Conservation (phyloP, 2,113 vertebrate genomes). For the Upupa epops region DNA sequence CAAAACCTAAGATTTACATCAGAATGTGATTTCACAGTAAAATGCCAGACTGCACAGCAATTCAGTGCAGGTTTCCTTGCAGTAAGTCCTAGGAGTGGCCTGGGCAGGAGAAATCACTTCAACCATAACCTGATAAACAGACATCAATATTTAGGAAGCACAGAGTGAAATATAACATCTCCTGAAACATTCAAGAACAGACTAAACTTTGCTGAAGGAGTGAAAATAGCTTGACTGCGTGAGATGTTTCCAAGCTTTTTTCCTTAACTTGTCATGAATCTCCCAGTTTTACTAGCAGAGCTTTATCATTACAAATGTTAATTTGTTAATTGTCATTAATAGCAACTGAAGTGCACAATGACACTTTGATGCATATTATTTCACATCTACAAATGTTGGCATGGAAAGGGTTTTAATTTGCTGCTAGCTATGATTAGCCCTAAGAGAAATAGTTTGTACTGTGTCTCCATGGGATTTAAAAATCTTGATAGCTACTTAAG, state of each 20-base stretch:
- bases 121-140: background rate
- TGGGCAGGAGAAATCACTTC: background rate
- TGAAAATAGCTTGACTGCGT: background rate
- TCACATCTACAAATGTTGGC: background rate
- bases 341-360: background rate
- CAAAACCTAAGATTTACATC: background rate
- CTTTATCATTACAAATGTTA: background rate
- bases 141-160: background rate
- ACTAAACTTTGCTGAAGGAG: background rate
- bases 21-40: background rate
- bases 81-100: background rate
- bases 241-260: background rate
- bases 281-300: background rate
- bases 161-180: background rate
- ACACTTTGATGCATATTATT: background rate
- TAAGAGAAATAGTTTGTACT: background rate
- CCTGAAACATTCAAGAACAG: background rate
- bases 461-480: background rate
- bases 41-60: background rate
- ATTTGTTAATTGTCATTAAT: background rate
- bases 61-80: background rate
- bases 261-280: background rate
- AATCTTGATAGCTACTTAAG: background rate
- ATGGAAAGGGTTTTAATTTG: background rate
- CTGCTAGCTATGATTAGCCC: background rate